Evolutionary conservation across 2,888 invertebrate species (phyloP), one percentile per base, ranked within the genome.

Genomic region (Baronia brevicornis): DNA sequence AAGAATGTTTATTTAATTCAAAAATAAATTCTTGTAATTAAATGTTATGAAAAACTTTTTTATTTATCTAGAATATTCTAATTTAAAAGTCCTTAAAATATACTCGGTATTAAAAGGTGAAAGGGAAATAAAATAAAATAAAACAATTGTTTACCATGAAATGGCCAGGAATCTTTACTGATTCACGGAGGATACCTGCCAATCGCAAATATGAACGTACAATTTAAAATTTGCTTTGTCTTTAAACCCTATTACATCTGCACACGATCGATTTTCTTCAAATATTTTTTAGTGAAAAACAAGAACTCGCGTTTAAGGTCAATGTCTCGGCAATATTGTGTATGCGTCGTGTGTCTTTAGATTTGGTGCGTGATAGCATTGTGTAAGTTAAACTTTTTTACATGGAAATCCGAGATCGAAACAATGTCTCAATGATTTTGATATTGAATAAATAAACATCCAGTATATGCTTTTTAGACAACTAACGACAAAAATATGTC

Each of bases 261-360:
- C 11, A 28, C 20, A 28, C 11, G n/a, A 4, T 28, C 19, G 7
- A 7, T 19, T 28, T 19, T 19, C 10, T 40, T 43, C 44, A 38
- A 17, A 1, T 7, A 7, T 5, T 10, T 29, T 11, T 5, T 5
- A 5, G 3, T 4, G 28, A 20, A 4, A 5, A 19, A 18, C 8
- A 9, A 18, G 4, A 18, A 10, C 20, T 22, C 27, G 18, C 27
- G 21, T 26, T 21, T 32, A 23, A 38, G 43, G 43, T 45, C 60
- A 48, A 27, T 33, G 44, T 36, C 41, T 41, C 28, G 31, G 26
- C 24, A 36, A 25, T 28, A 44, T 50, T 57, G 47, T 37, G 45
- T 33, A 62, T 60, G 54, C 58, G 36, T 27, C 30, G 34, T 45
- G 45, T 45, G 48, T 49, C 43, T 48, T 39, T 46, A 52, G 48